These are phyloP conservation scores for Pollenia griseotomentosa DNA, from an alignment of 2,888 invertebrate genomes.

Conservation along the genomic window DNA sequence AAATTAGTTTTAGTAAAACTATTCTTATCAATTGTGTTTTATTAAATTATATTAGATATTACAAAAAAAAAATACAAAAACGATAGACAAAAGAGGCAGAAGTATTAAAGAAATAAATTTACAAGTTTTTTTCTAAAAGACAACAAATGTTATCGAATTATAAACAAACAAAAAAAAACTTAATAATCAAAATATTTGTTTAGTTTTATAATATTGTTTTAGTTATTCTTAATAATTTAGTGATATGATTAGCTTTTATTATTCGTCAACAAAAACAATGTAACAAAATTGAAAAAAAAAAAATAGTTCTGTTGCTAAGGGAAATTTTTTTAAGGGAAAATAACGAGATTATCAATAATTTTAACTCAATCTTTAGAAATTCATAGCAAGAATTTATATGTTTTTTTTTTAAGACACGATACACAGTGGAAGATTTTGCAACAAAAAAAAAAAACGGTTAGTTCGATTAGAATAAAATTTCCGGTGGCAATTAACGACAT, in stretches of 20 bases:
- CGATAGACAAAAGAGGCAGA: background rate
- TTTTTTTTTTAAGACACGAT: too few species aligned
- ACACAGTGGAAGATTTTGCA: too few species aligned
- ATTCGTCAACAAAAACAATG: constrained; percentile 27
- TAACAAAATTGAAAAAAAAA: background rate
- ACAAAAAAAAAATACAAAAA: background rate
- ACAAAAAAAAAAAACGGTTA: too few species aligned
- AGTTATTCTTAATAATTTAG: background rate
- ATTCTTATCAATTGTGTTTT: constrained; percentile 20
- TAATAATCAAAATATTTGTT: background rate
- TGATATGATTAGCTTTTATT: constrained; percentile 14
- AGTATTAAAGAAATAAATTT: background rate
- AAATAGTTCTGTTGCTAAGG: background rate
- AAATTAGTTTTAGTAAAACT: background rate
- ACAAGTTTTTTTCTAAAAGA: constrained; percentile 18
- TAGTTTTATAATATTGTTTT: background rate
- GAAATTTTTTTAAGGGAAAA: background rate
- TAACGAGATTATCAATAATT: background rate
- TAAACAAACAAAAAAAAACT: background rate
- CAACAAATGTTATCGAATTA: background rate
- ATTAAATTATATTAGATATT: background rate
- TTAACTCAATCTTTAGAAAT: background rate
- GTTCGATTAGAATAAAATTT: too few species aligned
- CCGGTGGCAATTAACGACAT: too few species aligned
- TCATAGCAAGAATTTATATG: background rate